These are phyloP conservation scores for Corythoichthys intestinalis DNA, from an alignment of 2,113 vertebrate species.

Conservation along the genomic window DNA sequence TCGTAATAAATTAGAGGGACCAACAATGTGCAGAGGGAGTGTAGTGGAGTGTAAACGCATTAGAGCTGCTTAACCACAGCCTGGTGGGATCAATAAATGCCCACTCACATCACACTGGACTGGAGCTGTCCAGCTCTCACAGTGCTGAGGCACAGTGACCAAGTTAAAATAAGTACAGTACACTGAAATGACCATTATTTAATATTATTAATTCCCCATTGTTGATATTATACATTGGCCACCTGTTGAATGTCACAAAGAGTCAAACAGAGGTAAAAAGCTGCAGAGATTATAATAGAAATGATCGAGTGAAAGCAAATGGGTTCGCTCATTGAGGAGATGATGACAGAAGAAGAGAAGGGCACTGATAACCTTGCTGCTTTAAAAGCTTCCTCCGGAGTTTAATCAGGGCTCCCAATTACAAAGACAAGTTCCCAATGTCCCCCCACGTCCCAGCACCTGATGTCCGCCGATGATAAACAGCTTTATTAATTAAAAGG, in stretches of 20 bases:
- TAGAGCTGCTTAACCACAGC: slow-evolving; percentile 40
- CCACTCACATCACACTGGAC: slow-evolving; percentile 49
- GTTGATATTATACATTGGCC: slow-evolving; percentile 20
- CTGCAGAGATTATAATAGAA: slow-evolving; percentile 40
- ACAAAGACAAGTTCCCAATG: slow-evolving; percentile 61
- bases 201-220: neutral
- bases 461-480: slow-evolving; percentile 73
- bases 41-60: slow-evolving; percentile 54
- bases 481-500: slow-evolving; percentile 78
- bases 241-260: slow-evolving; percentile 46
- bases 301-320: slow-evolving; percentile 39
- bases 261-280: slow-evolving; percentile 13
- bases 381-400: slow-evolving; percentile 74
- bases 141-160: slow-evolving; percentile 39
- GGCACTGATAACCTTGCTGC: slow-evolving; percentile 75
- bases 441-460: slow-evolving; percentile 43
- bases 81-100: slow-evolving; percentile 63
- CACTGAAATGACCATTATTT: neutral
- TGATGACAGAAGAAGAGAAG: slow-evolving; percentile 67
- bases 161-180: slow-evolving; percentile 7
- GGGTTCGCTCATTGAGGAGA: slow-evolving; percentile 43
- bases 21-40: slow-evolving; percentile 47
- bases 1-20: slow-evolving; percentile 63
- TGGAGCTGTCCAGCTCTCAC: slow-evolving; percentile 56
- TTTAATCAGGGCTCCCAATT: slow-evolving; percentile 75